Percentiles rank a stretch among this genome's conserved stretches.
phyloP scores from a whole-genome alignment of 2,797 vertebrate species.

The Centropyge bicolor region DNA sequence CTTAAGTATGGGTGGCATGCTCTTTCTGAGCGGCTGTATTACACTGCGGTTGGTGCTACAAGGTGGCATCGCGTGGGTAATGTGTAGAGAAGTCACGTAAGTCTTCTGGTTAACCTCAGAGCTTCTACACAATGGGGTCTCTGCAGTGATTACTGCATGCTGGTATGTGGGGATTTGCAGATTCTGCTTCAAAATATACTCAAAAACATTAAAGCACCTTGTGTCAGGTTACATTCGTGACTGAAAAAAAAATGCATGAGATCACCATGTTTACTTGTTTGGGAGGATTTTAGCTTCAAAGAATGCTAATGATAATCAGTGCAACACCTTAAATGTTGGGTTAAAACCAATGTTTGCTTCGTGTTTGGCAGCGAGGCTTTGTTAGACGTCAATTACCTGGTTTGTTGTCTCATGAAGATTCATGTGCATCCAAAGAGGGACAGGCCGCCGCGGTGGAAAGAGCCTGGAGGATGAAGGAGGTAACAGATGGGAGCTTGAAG shows the following conservation, averaged over 20 bases:
- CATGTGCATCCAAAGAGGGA: conserved; percentile 41
- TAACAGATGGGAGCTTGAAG: conserved; percentile 46
- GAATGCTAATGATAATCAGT: background rate
- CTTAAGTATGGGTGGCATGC: conserved; percentile 66
- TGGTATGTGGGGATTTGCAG: conserved; percentile 18
- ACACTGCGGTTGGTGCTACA: conserved; percentile 48
- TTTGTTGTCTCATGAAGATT: conserved; percentile 37
- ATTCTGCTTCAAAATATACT: background rate
- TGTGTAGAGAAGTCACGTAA: conserved; percentile 49
- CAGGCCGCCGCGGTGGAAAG: conserved; percentile 11
- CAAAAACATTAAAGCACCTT: background rate
- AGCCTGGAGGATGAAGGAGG: conserved; percentile 40
- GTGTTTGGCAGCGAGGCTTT: background rate
- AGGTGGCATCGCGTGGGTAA: conserved; percentile 56
- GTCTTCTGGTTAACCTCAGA: conserved; percentile 62
- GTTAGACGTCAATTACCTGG: background rate
- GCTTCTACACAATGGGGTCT: conserved; percentile 31
- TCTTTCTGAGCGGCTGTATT: conserved; percentile 54
- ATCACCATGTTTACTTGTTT: background rate
- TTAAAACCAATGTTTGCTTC: conserved; percentile 10
- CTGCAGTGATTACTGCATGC: conserved; percentile 28
- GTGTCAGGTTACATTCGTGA: conserved; percentile 13
- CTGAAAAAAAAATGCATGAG: background rate
- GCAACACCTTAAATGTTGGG: background rate
- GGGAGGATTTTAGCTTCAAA: background rate